A percentile compares a stretch with the other conserved stretches of the same genome.
These are phyloP conservation scores for Athene noctua DNA, from an alignment of 2,113 vertebrate genomes.

Conservation along the genomic window DNA sequence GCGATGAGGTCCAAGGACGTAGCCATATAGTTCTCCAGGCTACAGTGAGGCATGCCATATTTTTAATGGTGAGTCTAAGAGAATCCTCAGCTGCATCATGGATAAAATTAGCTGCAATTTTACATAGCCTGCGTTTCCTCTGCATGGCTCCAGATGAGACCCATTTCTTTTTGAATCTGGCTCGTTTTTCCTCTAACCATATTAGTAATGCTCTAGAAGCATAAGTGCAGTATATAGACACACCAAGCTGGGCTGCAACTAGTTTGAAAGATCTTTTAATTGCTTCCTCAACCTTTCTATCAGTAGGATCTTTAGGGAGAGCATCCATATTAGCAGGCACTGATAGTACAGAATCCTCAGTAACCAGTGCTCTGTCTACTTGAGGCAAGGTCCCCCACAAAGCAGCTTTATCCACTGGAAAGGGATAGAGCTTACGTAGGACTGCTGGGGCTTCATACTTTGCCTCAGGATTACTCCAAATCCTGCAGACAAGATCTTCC, in stretches of 20 bases:
- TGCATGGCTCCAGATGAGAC: conserved; percentile 1
- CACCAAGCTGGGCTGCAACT: conserved; percentile 42
- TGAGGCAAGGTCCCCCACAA: conserved; percentile 48
- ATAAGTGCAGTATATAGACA: conserved; percentile 52
- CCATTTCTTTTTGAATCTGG: conserved; percentile 2
- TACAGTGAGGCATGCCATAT: conserved; percentile 32
- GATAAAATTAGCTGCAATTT: conserved; percentile 56
- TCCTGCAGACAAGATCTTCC: conserved; percentile 46
- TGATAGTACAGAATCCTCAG: neutral
- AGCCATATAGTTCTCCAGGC: conserved; percentile 56
- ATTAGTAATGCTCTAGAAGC: conserved; percentile 47
- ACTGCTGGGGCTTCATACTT: conserved; percentile 24
- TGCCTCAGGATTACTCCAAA: conserved; percentile 48
- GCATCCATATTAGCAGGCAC: neutral
- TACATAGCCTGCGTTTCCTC: conserved; percentile 2
- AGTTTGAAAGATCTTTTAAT: conserved; percentile 63
- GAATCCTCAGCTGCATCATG: conserved; percentile 63
- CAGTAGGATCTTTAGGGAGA: conserved; percentile 37
- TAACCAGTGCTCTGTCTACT: neutral
- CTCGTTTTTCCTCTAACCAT: conserved; percentile 26
- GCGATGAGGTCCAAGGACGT: neutral
- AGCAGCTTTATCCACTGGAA: conserved; percentile 41
- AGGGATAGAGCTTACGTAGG: conserved; percentile 27
- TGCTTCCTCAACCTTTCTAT: conserved; percentile 52
- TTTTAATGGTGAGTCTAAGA: conserved; percentile 57